phyloP scores from a whole-genome alignment of 2,113 vertebrate genomes.

The Sminthopsis crassicaudata region DNA sequence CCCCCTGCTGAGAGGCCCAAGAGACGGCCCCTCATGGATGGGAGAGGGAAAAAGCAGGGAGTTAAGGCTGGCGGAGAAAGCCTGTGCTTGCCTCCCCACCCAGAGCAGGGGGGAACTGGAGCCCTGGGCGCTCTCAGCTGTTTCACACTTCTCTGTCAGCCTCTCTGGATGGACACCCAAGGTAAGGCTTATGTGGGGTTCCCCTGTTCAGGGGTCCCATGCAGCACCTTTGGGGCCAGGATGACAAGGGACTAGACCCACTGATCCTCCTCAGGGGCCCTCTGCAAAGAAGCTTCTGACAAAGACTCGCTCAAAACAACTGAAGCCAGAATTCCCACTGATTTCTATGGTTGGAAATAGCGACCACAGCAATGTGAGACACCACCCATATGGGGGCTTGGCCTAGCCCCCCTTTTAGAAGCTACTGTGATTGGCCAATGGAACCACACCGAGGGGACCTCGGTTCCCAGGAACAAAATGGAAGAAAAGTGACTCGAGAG shows the following conservation, averaged over 20 bases:
- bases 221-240: background rate
- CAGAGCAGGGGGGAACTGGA: background rate
- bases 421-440: background rate
- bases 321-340: background rate
- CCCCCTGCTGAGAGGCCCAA: too few relatives aligned
- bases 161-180: background rate
- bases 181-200: accelerated
- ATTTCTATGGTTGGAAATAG: background rate
- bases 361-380: background rate
- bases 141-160: background rate
- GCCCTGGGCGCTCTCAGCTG: background rate
- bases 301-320: background rate
- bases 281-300: background rate
- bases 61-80: background rate
- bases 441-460: background rate
- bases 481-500: background rate
- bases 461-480: background rate
- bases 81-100: background rate
- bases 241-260: background rate
- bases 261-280: background rate
- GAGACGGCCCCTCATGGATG: accelerated
- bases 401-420: background rate
- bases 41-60: background rate
- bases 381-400: background rate
- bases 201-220: background rate